Base-by-base conservation (phyloP, 2,797 vertebrate genomes). In the Catostomus latipinnis region DNA sequence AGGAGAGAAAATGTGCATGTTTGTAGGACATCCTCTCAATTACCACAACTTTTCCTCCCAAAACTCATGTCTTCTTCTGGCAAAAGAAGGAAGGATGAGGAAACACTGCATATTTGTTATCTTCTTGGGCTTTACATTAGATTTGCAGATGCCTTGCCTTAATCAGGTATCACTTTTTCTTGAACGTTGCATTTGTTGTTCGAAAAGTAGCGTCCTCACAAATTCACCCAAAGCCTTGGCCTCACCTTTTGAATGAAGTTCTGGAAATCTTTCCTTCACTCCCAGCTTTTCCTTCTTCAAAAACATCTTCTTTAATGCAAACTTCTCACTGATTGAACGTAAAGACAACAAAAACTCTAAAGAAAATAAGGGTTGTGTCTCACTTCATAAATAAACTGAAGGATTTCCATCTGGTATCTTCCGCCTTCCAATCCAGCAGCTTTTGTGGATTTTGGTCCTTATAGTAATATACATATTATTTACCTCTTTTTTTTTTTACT, bases 401-500 rank as follows among this genome's bases (percentile, higher is more conserved):
- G 84, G 82, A 87, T 90, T 92, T 89, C 87, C 82, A 87, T 87
- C 86, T 52, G 58, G 74, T 78, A 77, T 87, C 78, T 76, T 34
- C 34, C 34, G 1, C 34, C 34, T 71, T 86, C 83, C 77, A 81
- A 85, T 85, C 78, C 89, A 90, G 92, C 92, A 92, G 89, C 88
- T 84, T 87, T 81, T 87, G 86, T 90, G 88, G 85, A 81, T 90
- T 92, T 94, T 93, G 91, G 91, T 93, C 92, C 90, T 85, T 80
- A 81, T 90, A 86, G 82, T 87, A 68, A 81, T 72, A 71, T 74
- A 34, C 4, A 54, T 68, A 77, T 76, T 89, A 83, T 74, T 81
- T 78, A 80, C 88, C 74, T 89, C 60, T 85, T 80, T 83, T 34
- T 76, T 72, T 87, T 34, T 34, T 34, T 34, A 34, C 88, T 81